Percentiles rank a stretch among this genome's conserved stretches.
Conservation (phyloP, 2,888 invertebrate genomes). For the Psococerastis gibbosa region DNA sequence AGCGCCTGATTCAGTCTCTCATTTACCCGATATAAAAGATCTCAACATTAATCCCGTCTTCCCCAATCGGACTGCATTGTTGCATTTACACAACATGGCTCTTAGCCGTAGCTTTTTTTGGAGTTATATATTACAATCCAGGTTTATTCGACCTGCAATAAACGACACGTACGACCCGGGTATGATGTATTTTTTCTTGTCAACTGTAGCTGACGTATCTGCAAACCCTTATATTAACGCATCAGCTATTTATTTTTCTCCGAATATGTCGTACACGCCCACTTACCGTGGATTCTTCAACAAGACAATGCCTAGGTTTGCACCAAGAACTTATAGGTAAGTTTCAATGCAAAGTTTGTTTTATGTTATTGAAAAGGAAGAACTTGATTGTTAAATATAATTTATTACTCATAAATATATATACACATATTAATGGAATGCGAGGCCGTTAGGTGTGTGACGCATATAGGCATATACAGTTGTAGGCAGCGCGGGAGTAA, state of each 20-base stretch:
- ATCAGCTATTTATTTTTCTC: constrained; percentile 83
- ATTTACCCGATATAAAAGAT: constrained; percentile 82
- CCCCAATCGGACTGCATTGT: constrained; percentile 79
- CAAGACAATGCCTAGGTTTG: constrained; percentile 84
- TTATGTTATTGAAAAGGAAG: neutral
- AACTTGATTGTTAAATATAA: neutral
- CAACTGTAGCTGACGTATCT: constrained; percentile 87
- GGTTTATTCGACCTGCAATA: constrained; percentile 75
- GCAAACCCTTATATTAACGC: constrained; percentile 82
- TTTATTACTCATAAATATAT: neutral
- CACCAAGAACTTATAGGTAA: constrained; percentile 65
- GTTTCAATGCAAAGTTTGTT: no score
- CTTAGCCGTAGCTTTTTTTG: constrained; percentile 87
- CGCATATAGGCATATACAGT: no score
- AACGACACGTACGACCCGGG: constrained; percentile 92
- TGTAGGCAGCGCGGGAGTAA: no score
- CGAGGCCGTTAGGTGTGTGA: no score
- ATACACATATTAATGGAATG: no score
- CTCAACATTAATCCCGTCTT: constrained; percentile 87
- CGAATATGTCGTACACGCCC: constrained; percentile 84
- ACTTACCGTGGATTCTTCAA: constrained; percentile 93
- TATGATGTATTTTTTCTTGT: constrained; percentile 93
- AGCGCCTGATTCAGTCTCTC: constrained; percentile 69
- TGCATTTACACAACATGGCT: constrained; percentile 94
- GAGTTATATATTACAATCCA: constrained; percentile 81